Percentiles rank a stretch among this genome's conserved stretches.
Conservation (phyloP, 2,888 invertebrate genomes). For the Cataglyphis rosenhaueri region DNA sequence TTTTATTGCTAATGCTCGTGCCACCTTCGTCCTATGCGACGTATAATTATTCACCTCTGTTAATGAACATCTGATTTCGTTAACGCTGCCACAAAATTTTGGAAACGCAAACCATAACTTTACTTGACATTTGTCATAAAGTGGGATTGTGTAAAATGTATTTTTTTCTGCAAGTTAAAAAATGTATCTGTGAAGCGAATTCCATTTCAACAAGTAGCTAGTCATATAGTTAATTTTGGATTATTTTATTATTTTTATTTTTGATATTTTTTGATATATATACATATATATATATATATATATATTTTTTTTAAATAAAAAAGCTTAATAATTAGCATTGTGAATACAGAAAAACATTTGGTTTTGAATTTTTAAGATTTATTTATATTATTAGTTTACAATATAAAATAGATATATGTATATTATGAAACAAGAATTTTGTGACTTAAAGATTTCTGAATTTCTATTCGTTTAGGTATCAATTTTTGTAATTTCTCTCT, state of each 20-base stretch:
- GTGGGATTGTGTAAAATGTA: background rate
- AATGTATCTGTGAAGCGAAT: background rate
- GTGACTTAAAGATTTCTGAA: background rate
- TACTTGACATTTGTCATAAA: background rate
- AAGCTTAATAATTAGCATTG: background rate
- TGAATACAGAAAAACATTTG: background rate
- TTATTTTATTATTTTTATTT: background rate
- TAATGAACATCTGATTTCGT: conserved; percentile 55
- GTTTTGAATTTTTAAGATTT: background rate
- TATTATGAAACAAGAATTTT: background rate
- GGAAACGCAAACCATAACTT: conserved; percentile 14
- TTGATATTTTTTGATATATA: too few relatives aligned
- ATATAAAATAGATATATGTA: background rate
- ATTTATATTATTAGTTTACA: background rate
- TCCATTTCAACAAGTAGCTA: background rate
- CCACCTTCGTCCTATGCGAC: conserved; percentile 22
- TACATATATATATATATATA: too few relatives aligned
- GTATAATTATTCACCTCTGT: conserved; percentile 44
- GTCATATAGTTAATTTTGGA: background rate
- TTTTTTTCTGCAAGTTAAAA: background rate
- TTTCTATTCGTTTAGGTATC: background rate
- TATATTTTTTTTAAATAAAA: background rate
- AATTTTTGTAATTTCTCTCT: background rate
- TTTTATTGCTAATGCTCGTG: conserved; percentile 50
- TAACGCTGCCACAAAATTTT: conserved; percentile 32